Conservation (phyloP, 2,797 vertebrate genomes). For the Podarcis lilfordi region DNA sequence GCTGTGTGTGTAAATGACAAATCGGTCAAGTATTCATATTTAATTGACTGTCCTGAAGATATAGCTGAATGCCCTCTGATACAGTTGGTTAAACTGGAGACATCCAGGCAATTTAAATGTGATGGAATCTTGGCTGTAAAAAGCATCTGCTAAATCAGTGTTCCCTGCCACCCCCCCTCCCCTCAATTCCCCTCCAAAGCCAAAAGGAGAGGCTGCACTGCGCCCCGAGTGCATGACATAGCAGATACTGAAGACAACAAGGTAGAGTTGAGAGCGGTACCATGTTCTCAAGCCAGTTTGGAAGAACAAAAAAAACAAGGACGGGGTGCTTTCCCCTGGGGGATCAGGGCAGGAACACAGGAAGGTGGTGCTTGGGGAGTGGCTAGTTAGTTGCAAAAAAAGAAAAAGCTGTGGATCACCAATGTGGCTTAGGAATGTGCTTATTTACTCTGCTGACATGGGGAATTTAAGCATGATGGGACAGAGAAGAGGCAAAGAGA, state of each 20-base stretch:
- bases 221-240: slow-evolving; percentile 46
- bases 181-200: neutral
- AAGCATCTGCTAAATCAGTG: slow-evolving; percentile 36
- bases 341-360: neutral
- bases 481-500: neutral
- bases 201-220: slow-evolving; percentile 39
- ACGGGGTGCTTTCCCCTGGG: neutral
- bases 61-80: neutral
- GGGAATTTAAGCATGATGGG: slow-evolving; percentile 2
- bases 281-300: neutral
- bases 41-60: neutral
- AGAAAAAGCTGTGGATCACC: neutral
- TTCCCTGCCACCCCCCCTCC: neutral
- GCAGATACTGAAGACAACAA: slow-evolving; percentile 43
- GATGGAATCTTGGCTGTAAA: neutral
- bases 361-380: neutral
- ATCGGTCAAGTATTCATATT: neutral
- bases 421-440: neutral
- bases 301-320: neutral
- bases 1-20: neutral
- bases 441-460: slow-evolving; percentile 4
- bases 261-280: neutral
- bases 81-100: neutral
- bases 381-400: neutral
- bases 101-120: neutral